These are phyloP conservation scores for Helogale parvula DNA, from an alignment of 2,113 vertebrate species.

Conservation along the genomic window DNA sequence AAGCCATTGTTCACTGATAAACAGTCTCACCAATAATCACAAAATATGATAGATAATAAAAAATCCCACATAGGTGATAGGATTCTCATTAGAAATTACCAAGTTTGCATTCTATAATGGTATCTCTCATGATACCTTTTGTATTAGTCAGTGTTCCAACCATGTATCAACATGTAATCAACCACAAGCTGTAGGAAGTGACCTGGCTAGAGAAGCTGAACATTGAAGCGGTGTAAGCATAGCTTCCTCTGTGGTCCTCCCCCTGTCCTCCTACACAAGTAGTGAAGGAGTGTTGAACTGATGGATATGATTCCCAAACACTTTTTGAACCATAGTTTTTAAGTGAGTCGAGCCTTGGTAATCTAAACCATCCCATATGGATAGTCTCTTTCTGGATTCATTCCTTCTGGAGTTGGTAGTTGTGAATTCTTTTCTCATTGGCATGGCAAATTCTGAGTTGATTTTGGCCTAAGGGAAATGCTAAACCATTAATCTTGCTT, in stretches of 20 bases:
- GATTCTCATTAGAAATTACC: conserved; percentile 55
- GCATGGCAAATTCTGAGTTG: conserved; percentile 3
- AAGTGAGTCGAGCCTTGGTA: neutral
- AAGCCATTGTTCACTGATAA: conserved; percentile 55
- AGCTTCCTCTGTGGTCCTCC: neutral
- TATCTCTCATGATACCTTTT: neutral
- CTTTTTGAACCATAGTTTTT: neutral
- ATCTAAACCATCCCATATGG: neutral
- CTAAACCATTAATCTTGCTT: neutral
- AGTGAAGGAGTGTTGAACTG: neutral
- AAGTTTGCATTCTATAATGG: neutral
- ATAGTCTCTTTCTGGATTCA: conserved; percentile 1
- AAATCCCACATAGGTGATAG: conserved; percentile 58
- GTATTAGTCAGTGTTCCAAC: neutral
- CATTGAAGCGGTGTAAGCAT: neutral
- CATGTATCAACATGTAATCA: neutral
- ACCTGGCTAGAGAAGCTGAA: neutral
- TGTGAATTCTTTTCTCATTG: neutral
- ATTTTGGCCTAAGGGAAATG: conserved; percentile 5
- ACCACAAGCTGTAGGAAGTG: neutral
- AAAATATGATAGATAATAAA: conserved; percentile 59
- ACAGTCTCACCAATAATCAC: conserved; percentile 56
- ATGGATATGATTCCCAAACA: neutral
- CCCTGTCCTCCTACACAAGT: neutral
- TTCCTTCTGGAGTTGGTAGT: neutral